Conservation (phyloP, 37 sponge, comb jelly and placozoan species). For the Halichondria panicea region DNA sequence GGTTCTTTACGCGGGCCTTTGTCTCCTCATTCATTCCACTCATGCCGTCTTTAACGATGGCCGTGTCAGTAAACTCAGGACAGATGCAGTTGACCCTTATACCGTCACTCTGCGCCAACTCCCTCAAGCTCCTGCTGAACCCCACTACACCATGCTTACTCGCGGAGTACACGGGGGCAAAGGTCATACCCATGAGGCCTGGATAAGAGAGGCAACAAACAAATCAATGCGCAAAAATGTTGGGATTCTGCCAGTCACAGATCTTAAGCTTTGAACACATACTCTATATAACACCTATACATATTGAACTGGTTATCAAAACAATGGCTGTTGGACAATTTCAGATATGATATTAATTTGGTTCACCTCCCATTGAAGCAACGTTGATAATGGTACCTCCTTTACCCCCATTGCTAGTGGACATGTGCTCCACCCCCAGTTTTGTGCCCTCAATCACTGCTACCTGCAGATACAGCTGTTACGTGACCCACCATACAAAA, state of each 20-base stretch:
- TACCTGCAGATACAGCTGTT: conserved; percentile 6
- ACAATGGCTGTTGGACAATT: no score
- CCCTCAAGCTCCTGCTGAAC: conserved; percentile 37
- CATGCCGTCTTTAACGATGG: conserved; percentile 16
- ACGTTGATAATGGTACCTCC: conserved; percentile 73
- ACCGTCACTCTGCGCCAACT: conserved; percentile 6
- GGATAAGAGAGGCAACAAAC: no score
- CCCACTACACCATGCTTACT: conserved; percentile 54
- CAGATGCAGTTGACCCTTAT: conserved; percentile 73
- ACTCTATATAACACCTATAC: no score
- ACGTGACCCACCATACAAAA: not conserved
- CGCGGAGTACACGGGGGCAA: conserved; percentile 52
- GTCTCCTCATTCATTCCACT: no score
- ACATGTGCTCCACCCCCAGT: conserved; percentile 68
- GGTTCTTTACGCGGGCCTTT: no score
- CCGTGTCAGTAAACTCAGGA: conserved; percentile 51
- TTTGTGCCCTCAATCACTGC: conserved; percentile 50
- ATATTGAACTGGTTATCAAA: no score
- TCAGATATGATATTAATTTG: not conserved
- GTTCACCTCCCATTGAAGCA: conserved; percentile 60
- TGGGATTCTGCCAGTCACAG: no score
- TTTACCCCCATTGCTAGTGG: conserved; percentile 22
- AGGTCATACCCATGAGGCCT: conserved; percentile 30
- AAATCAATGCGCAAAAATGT: no score
- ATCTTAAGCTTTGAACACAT: no score